Conservation (phyloP, 2,888 invertebrate genomes). For the Microplitis manilae region DNA sequence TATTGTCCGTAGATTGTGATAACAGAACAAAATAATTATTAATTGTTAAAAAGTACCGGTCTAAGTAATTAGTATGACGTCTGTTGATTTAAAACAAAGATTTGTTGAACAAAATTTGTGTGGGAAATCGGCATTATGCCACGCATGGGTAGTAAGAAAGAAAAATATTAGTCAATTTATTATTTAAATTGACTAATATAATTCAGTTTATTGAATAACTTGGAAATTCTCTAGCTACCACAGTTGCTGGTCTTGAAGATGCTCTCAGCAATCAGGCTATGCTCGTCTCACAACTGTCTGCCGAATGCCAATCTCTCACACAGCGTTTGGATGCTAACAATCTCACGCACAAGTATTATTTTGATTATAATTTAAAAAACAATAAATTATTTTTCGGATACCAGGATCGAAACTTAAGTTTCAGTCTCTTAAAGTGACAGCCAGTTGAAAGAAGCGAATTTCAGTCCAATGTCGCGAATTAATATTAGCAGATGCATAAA, state of each 20-base stretch:
- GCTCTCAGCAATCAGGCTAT: conserved; percentile 93
- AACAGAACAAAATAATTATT: too few species aligned
- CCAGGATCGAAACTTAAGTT: too few species aligned
- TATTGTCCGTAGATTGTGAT: too few species aligned
- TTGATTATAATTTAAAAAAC: conserved; percentile 26
- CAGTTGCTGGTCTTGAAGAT: conserved; percentile 90
- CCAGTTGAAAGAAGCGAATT: too few species aligned
- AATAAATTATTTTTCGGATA: neutral
- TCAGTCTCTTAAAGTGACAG: too few species aligned
- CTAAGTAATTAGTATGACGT: too few species aligned
- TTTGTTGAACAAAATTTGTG: conserved; percentile 53
- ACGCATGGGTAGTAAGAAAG: conserved; percentile 62
- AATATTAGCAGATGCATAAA: too few species aligned
- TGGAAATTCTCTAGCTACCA: conserved; percentile 81
- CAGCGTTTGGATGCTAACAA: conserved; percentile 91
- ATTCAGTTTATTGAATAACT: conserved; percentile 60
- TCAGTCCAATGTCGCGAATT: too few species aligned
- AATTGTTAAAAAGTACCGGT: too few species aligned
- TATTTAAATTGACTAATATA: conserved; percentile 34
- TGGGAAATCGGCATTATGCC: conserved; percentile 70
- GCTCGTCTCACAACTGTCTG: conserved; percentile 93
- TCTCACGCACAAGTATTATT: conserved; percentile 86
- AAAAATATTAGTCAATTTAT: conserved; percentile 29
- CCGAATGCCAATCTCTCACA: conserved; percentile 90
- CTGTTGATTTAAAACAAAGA: conserved; percentile 9